phyloP scores from a whole-genome alignment of 2,888 invertebrate genomes.

The Augiades crinisus region DNA sequence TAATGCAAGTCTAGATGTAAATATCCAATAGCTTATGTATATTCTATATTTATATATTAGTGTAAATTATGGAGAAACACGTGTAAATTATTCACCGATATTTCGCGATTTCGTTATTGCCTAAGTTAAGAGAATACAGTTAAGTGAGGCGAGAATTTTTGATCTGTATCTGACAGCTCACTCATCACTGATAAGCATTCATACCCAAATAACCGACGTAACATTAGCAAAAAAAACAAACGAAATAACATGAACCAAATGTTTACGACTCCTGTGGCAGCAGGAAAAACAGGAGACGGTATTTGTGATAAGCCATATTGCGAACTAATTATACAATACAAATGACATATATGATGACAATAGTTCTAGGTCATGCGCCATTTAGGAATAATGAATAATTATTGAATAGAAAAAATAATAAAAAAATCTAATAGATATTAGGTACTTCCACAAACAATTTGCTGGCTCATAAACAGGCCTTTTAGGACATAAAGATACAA shows the following conservation, averaged over 20 bases:
- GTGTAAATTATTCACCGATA: slow-evolving; percentile 31
- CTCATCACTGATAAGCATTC: slow-evolving; percentile 33
- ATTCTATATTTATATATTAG: slow-evolving; percentile 66
- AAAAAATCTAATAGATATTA: background rate
- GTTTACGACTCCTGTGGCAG: slow-evolving; percentile 39
- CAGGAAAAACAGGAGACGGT: slow-evolving; percentile 45
- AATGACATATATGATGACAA: background rate
- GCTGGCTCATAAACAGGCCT: slow-evolving; percentile 7
- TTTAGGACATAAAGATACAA: slow-evolving; percentile 12
- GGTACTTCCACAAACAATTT: background rate
- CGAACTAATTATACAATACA: slow-evolving; percentile 8
- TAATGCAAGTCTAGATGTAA: slow-evolving; percentile 76
- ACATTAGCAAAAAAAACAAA: slow-evolving; percentile 16
- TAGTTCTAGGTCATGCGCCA: background rate
- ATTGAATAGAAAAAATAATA: background rate
- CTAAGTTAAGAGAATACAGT: slow-evolving; percentile 13
- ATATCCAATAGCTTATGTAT: slow-evolving; percentile 79
- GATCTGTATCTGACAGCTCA: slow-evolving; percentile 36
- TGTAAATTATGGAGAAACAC: slow-evolving; percentile 24
- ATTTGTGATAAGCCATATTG: slow-evolving; percentile 37
- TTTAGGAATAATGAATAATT: background rate
- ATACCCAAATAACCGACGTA: slow-evolving; percentile 16
- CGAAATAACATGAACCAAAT: slow-evolving; percentile 31
- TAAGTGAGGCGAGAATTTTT: background rate
- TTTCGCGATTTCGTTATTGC: slow-evolving; percentile 8